These are phyloP conservation scores for Rhincodon typus DNA, from an alignment of 2,797 vertebrate genomes.

Conservation along the genomic window DNA sequence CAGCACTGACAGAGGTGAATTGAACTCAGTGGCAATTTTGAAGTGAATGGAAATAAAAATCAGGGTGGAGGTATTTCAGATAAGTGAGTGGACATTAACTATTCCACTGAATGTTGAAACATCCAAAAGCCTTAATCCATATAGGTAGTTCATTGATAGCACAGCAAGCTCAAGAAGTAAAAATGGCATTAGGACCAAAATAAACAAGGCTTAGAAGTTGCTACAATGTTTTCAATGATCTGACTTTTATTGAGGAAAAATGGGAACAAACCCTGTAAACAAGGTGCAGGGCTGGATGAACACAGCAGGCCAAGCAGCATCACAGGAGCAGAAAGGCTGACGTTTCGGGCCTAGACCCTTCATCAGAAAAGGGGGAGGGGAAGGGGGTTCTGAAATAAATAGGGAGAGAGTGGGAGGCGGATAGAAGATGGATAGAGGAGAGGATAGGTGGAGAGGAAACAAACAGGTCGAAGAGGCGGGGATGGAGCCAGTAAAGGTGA, in stretches of 20 bases:
- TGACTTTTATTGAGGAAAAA: neutral
- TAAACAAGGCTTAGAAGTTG: neutral
- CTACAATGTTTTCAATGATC: neutral
- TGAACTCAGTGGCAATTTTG: neutral
- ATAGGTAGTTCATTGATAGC: neutral
- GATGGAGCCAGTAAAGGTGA: no score
- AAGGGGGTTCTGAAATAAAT: no score
- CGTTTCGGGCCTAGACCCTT: no score
- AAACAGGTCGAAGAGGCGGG: no score
- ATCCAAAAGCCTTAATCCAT: neutral
- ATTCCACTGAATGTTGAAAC: neutral
- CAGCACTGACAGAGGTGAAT: neutral
- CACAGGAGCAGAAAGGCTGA: no score
- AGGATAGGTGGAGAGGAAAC: no score
- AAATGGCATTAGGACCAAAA: neutral
- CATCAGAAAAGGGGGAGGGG: no score
- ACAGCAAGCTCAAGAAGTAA: neutral
- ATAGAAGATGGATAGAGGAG: no score
- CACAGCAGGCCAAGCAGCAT: no score
- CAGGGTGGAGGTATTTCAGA: neutral
- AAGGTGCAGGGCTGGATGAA: neutral
- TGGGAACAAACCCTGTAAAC: neutral
- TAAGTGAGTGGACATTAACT: neutral
- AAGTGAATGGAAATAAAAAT: neutral
- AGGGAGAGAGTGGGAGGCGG: no score